Evolutionary conservation across 1,140 invertebrate species (phyloP).

Genomic region (Drosophila asahinai): DNA sequence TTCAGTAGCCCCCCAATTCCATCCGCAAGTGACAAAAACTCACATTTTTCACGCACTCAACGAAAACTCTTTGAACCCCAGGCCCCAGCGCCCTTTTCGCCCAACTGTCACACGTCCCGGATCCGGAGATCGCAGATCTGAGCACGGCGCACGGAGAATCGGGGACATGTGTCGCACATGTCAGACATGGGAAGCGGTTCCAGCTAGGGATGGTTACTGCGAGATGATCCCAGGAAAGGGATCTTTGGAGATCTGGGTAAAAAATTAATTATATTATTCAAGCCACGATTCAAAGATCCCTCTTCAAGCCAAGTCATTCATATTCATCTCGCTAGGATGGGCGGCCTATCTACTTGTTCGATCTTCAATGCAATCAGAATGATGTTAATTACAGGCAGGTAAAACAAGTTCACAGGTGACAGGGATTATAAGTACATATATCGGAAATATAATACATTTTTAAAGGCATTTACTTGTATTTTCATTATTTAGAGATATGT

Average conservation of each 20-base stretch:
- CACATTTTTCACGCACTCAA: slow-evolving; percentile 79
- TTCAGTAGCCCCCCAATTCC: slow-evolving; percentile 56
- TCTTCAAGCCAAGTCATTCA: slow-evolving; percentile 14
- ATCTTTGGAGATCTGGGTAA: neutral
- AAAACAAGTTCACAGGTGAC: neutral
- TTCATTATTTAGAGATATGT: too few relatives aligned
- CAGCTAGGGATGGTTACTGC: slow-evolving; percentile 27
- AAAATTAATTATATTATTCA: slow-evolving; percentile 12
- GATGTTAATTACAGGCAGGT: slow-evolving; percentile 9
- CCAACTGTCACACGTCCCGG: slow-evolving; percentile 40
- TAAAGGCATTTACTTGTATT: too few relatives aligned
- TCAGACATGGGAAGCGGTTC: slow-evolving; percentile 38
- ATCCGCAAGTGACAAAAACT: slow-evolving; percentile 68
- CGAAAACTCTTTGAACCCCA: slow-evolving; percentile 71
- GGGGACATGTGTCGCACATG: slow-evolving; percentile 74
- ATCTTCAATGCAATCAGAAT: slow-evolving; percentile 21
- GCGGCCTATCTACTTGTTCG: slow-evolving; percentile 16
- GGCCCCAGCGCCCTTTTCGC: slow-evolving; percentile 18
- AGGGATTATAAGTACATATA: too few relatives aligned
- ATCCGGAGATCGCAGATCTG: slow-evolving; percentile 1
- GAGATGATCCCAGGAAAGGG: slow-evolving; percentile 1
- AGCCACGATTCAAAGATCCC: slow-evolving; percentile 6
- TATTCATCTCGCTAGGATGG: slow-evolving; percentile 24
- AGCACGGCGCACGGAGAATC: slow-evolving; percentile 10
- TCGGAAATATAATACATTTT: neutral